phyloP scores from a whole-genome alignment of 2,888 invertebrate species.

The Prosopocoilus inquinatus region DNA sequence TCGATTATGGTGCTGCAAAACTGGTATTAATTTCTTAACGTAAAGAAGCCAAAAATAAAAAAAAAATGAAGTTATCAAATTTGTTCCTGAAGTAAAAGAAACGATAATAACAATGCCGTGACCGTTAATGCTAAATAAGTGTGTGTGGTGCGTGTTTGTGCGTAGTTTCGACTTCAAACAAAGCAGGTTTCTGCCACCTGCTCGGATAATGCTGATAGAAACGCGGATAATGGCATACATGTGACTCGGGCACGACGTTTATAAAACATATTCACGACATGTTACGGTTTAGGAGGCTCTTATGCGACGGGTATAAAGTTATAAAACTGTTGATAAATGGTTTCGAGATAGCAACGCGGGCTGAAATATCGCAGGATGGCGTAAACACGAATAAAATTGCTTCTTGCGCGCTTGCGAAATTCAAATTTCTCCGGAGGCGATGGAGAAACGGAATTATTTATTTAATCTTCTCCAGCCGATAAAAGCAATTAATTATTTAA shows the following conservation, averaged over 20 bases:
- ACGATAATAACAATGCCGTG: not conserved
- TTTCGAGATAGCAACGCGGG: not conserved
- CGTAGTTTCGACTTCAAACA: not conserved
- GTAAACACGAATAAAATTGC: no score
- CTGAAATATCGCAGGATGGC: no score
- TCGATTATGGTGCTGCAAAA: no score
- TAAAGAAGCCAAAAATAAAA: no score
- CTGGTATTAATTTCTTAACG: no score
- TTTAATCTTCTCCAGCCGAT: no score
- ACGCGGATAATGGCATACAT: not conserved
- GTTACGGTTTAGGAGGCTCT: not conserved
- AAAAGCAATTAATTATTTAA: no score
- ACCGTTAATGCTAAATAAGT: not conserved
- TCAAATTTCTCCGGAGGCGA: no score
- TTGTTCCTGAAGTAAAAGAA: no score
- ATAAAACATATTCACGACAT: constrained; percentile 4
- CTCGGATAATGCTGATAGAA: not conserved
- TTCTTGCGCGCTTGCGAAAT: no score
- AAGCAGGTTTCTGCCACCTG: not conserved
- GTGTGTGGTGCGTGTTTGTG: not conserved
- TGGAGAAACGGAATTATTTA: no score
- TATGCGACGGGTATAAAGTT: constrained; percentile 5
- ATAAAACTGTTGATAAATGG: constrained; percentile 7
- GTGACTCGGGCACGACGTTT: not conserved
- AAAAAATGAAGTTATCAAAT: no score